Evolutionary conservation across 2,797 vertebrate species (phyloP), one percentile per base, ranked within the genome.

Genomic region (Crossoptilon crossoptilon): DNA sequence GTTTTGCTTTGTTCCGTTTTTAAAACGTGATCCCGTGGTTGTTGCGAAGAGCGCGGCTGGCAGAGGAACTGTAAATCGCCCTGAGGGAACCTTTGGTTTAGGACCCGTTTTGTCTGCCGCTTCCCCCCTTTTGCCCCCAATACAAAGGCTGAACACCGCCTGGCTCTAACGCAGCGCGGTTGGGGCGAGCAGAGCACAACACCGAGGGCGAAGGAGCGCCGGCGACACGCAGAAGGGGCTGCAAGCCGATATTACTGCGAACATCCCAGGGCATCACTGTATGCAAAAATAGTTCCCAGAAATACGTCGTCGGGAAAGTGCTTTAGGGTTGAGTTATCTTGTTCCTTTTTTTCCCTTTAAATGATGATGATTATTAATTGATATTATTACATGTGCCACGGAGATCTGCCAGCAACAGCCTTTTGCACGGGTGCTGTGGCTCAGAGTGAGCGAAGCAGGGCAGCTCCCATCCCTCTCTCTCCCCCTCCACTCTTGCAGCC

Each of bases 241-340:
- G 72, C 66, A 77, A 95, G 43, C 56, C 35, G 48, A 56, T 56
- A 67, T 35, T 87, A 49, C 37, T 77, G 51, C 44, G 63, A 70
- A 21, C 44, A 44, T 74, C n/a, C 21, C 49, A 58, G 77, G 53
- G 68, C 88, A 87, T 73, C 84, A 56, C 41, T 69, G 62, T 11
- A 24, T 71, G 82, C 11, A 11, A 70, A 88, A 72, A 46, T 4
- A 78, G 31, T 76, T 91, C 43, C 17, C 62, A 80, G 81, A 87
- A 84, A n/a, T 5, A n/a, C 41, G 16, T 69, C 17, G 66, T 43
- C 69, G 51, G 33, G 64, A 83, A 49, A 91, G 6, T 1, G 4
- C 44, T 64, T 72, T 55, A 31, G 53, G 53, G 29, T 55, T 48
- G 22, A 48, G 46, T 23, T 55, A 31, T 31, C 53, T 24, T 66